A percentile compares a stretch with the other conserved stretches of the same genome.
Evolutionary conservation across 2,797 vertebrate genomes (phyloP).

Genomic region (Megalops cyprinoides): DNA sequence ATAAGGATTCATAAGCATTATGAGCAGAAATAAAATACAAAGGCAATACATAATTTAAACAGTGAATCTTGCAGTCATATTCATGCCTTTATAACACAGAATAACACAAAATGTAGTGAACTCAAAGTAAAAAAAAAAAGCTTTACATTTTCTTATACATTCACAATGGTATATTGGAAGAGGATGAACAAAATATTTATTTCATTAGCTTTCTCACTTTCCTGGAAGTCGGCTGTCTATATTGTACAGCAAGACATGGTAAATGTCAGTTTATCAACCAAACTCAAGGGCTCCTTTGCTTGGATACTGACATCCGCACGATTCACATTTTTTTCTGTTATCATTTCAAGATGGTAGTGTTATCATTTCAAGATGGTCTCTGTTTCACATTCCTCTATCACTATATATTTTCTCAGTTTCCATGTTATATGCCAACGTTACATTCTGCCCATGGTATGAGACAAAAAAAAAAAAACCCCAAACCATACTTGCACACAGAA

Average conservation of each 20-base stretch:
- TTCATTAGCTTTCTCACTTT: neutral
- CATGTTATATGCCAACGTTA: neutral
- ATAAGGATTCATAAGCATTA: constrained; percentile 17
- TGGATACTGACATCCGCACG: neutral
- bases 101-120: constrained; percentile 14
- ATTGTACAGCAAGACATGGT: neutral
- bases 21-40: constrained; percentile 16
- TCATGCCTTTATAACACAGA: constrained; percentile 18
- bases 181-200: neutral
- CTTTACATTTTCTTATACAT: constrained; percentile 13
- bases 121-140: neutral
- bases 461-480: neutral
- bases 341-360: neutral
- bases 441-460: neutral
- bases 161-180: neutral
- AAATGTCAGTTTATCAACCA: neutral
- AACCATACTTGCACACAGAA: neutral
- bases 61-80: constrained; percentile 16
- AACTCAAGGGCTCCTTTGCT: neutral
- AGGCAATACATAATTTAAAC: constrained; percentile 23
- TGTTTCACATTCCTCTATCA: neutral
- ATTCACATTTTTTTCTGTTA: neutral
- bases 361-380: neutral
- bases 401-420: neutral
- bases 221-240: neutral